Evolutionary conservation across 2,113 vertebrate species (phyloP), one percentile per base, ranked within the genome.

Genomic region (Mustela lutreola): DNA sequence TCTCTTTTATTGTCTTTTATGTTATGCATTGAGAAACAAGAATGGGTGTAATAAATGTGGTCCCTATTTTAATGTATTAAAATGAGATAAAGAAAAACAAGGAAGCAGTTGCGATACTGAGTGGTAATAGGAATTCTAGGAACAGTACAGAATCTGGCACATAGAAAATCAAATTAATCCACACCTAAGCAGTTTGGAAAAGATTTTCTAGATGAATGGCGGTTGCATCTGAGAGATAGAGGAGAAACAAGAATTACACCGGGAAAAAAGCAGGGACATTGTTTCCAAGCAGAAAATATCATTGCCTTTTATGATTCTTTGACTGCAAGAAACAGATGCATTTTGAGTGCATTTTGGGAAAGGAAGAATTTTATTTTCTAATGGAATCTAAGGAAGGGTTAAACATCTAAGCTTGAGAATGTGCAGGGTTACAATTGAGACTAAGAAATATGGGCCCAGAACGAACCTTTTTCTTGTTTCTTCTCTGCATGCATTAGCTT

Each of bases 21-120:
- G n/a, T 11, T 84, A 26, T 11, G 1, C 14, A 60, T 24, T 88
- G 90, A 12, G 15, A 62, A 42, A 83, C 5, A 84, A 53, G 0
- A 53, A 8, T 96, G n/a, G 6, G 6, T 26, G 1, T 4, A 62
- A 67, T 58, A 50, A 70, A 70, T 91, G 63, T 15, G n/a, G 6
- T 58, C 19, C 33, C 33, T 88, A 5, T 39, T 53, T 67, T 80
- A 88, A 80, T 50, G 31, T 45, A 80, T 36, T 28, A 62, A 81
- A 16, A 91, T 21, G 33, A 96, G 39, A 89, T 76, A 53, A 65
- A 63, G 65, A 79, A 83, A 83, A 96, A 50, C 28, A 42, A 89
- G 45, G 31, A 91, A 31, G 7, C 10, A 39, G n/a, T 80, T 92
- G 39, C 0, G 58, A 67, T 58, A 39, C 9, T 60, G 78, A 89